Evolutionary conservation across 2,113 vertebrate species (phyloP).

Genomic region (Takifugu flavidus): DNA sequence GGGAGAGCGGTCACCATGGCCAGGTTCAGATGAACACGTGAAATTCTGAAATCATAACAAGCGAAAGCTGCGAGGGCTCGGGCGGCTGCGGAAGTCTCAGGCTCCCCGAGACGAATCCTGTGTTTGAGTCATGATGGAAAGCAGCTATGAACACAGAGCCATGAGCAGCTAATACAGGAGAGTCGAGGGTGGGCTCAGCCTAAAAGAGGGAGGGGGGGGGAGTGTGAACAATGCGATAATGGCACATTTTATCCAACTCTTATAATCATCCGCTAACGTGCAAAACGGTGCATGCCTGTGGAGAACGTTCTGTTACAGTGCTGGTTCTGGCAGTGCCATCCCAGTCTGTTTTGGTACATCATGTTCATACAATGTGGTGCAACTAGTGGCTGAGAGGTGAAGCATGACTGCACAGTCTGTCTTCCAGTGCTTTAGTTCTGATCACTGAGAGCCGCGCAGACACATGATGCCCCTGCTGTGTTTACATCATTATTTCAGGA

Average conservation of each 20-base stretch:
- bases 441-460: not conserved
- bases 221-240: not conserved
- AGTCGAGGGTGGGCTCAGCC: not conserved
- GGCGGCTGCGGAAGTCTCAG: slow-evolving; percentile 46
- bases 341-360: slow-evolving; percentile 12
- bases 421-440: not conserved
- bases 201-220: not conserved
- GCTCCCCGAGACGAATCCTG: slow-evolving; percentile 35
- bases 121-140: slow-evolving; percentile 30
- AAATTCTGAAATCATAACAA: slow-evolving; percentile 14
- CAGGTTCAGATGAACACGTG: slow-evolving; percentile 4
- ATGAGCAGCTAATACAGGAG: not conserved
- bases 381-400: slow-evolving; percentile 4
- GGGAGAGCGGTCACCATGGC: slow-evolving; percentile 1
- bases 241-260: not conserved
- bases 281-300: no score
- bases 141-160: slow-evolving; percentile 51
- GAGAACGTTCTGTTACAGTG: not conserved
- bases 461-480: not conserved
- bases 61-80: slow-evolving; percentile 21
- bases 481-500: no score
- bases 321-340: slow-evolving; percentile 5
- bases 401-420: slow-evolving; percentile 7
- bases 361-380: slow-evolving; percentile 21
- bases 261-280: no score